Base-by-base conservation (phyloP, 2,888 invertebrate species). In the Acanthosoma haemorrhoidale region DNA sequence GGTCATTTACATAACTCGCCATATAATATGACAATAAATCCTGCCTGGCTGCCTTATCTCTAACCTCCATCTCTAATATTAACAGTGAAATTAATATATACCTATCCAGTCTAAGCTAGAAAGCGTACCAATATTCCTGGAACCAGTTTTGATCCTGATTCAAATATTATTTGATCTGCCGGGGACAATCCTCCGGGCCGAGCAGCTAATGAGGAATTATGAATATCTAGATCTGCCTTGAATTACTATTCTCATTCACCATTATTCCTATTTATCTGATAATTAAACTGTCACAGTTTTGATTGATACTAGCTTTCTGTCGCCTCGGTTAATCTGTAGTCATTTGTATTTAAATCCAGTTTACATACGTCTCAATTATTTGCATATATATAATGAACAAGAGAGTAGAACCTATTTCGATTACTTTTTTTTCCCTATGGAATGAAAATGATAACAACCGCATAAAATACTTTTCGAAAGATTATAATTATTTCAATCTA, bases 201-300 rank as follows among this genome's bases (percentile, higher is more conserved):
- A 51, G 51, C 29, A 25, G 25, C n/a, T 51, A 51, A 51, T 51
- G 51, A 51, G 25, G 51, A 51, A 9, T 51, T 25, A 21, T 25
- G 51, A 51, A 51, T 51, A 21, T 51, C 51, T n/a, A 51, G 51
- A 51, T 51, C 51, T 21, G 21, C 29, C 43, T 43, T 16, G 43
- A 43, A 43, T 21, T 43, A 16, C 43, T 43, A 51, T 6, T 25
- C 25, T 51, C 51, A 51, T 51, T 51, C 51, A 13, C 51, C 29
- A 51, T 51, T 51, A 51, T 51, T 51, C 51, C 51, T 18, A 61
- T 21, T 61, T 61, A 61, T 61, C 61, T 61, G 61, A 61, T 61
- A 61, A 61, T 61, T 61, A 61, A 36, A 38, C 61, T 61, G 61
- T 61, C 61, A 25, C 13, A 16, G 36, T 61, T n/a, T 61, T 61